Evolutionary conservation across 2,888 invertebrate species (phyloP), one percentile per base, ranked within the genome.

Genomic region (Nesidiocoris tenuis): DNA sequence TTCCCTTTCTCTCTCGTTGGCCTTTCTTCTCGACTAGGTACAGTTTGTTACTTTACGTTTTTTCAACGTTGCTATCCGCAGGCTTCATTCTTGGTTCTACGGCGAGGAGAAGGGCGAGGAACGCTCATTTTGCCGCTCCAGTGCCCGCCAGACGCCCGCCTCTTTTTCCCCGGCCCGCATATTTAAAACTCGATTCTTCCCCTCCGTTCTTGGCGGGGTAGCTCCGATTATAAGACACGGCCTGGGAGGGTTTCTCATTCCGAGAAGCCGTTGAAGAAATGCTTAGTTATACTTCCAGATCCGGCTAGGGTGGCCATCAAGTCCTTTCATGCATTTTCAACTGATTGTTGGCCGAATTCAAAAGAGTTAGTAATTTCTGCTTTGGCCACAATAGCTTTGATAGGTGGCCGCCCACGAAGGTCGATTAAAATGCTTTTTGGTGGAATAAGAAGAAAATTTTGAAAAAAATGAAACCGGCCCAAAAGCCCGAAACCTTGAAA

Each of bases 71-170:
- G 12, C 25, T 39, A 24, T 39, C 65, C 17, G n/a, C 5, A 39
- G 5, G 39, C 5, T 39, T 39, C 39, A 39, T 39, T 39, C 39
- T 39, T 39, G 39, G 39, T 12, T 12, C 39, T 39, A 12, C 39
- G n/a, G n/a, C 39, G 12, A 39, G 39, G 39, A 39, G 12, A 39
- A 39, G 39, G 39, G 39, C 39, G 39, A 39, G 39, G 39, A 39
- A 63, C 63, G 22, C 63, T 63, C 3, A 63, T 63, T 22, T 23
- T 63, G 22, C 63, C 63, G 63, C 22, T 12, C 22, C 63, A 22
- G 12, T 63, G 63, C 63, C 63, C 21, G n/a, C 22, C 39, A 39
- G 39, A 39, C 39, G 39, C 39, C 39, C 39, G 23, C 2, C n/a
- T n/a, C 22, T 23, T 63, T 23, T 12, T 63, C 23, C n/a, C 19